Conservation (phyloP, 2,797 vertebrate genomes). For the Coluber constrictor region DNA sequence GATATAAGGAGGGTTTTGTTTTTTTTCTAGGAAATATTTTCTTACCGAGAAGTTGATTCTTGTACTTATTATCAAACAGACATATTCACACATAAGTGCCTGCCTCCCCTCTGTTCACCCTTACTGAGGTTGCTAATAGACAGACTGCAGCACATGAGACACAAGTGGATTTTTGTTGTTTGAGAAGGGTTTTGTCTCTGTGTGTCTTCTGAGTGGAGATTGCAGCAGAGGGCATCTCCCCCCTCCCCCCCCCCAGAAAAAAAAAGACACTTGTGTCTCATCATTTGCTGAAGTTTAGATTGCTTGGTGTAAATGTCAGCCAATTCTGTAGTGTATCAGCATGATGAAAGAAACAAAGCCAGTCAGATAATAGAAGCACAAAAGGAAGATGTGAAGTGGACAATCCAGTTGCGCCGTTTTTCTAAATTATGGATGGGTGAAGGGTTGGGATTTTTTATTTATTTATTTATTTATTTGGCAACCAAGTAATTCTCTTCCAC, state of each 20-base stretch:
- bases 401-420: conserved; percentile 42
- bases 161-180: background rate
- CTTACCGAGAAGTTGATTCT: background rate
- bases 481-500: conserved; percentile 53
- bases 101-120: conserved; percentile 18
- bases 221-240: conserved; percentile 31
- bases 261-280: conserved; percentile 37
- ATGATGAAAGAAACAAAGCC: conserved; percentile 37
- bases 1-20: background rate
- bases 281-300: conserved; percentile 40
- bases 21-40: background rate
- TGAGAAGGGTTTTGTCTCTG: background rate
- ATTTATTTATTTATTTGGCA: background rate
- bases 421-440: conserved; percentile 42
- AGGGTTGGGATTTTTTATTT: background rate
- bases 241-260: background rate
- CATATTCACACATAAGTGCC: conserved; percentile 34
- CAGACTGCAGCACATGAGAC: conserved; percentile 13
- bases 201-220: background rate
- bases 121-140: conserved; percentile 12
- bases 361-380: conserved; percentile 17
- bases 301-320: conserved; percentile 51
- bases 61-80: conserved; percentile 22
- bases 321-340: conserved; percentile 43
- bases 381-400: conserved; percentile 10